These are phyloP conservation scores for Chelmon rostratus DNA, from an alignment of 2,797 vertebrate species.

Conservation along the genomic window DNA sequence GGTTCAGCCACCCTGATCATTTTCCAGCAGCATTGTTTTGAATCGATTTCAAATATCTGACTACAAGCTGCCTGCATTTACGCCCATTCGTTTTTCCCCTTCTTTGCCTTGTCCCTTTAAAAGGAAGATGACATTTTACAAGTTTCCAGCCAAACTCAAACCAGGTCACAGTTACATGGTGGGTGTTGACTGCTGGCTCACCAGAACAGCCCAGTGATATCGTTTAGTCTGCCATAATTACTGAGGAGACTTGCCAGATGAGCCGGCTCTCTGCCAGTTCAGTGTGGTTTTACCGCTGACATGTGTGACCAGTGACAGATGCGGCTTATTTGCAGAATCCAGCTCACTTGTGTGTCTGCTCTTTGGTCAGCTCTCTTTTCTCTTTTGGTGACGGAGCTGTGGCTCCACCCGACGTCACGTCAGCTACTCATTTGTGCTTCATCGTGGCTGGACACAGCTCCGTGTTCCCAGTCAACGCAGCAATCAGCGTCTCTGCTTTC, in stretches of 20 bases:
- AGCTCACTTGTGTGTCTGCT: constrained; percentile 11
- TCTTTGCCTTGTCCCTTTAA: not conserved
- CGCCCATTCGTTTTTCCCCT: not conserved
- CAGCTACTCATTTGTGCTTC: constrained; percentile 13
- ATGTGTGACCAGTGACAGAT: constrained; percentile 48
- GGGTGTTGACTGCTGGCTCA: constrained; percentile 34
- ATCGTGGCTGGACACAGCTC: not conserved
- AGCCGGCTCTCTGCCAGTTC: constrained; percentile 39
- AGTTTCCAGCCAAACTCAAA: constrained; percentile 10
- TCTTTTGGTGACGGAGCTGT: constrained; percentile 6
- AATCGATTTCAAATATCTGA: not conserved
- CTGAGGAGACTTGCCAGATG: constrained; percentile 44
- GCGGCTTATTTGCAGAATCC: constrained; percentile 35
- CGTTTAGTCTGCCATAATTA: constrained; percentile 41
- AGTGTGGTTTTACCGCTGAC: constrained; percentile 44
- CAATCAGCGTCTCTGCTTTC: constrained; percentile 5
- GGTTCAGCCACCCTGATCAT: not conserved
- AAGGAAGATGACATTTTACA: not conserved
- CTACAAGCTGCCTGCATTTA: not conserved
- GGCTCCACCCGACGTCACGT: constrained; percentile 24
- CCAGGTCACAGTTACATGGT: constrained; percentile 22
- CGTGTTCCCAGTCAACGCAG: constrained; percentile 12
- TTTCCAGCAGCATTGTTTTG: not conserved
- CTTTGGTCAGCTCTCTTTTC: not conserved
- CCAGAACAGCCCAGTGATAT: constrained; percentile 31